phyloP scores from a whole-genome alignment of 2,113 vertebrate genomes.

The Plotosus lineatus region DNA sequence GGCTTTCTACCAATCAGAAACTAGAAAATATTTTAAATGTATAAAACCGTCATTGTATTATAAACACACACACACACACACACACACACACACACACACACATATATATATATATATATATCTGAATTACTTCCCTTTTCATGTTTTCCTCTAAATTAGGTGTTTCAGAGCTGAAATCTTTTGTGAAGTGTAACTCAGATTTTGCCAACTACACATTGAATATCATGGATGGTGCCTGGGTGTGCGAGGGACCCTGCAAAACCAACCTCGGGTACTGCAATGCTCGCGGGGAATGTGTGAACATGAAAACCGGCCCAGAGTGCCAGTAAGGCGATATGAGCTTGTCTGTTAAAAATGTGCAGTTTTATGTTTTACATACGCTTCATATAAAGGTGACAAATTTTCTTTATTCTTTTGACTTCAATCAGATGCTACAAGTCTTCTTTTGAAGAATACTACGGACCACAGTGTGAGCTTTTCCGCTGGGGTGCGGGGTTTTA shows the following conservation, averaged over 20 bases:
- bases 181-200: slow-evolving; percentile 51
- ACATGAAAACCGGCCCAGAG: slow-evolving; percentile 50
- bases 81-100: too few relatives aligned
- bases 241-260: slow-evolving; percentile 64
- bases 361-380: not conserved
- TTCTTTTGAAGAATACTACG: slow-evolving; percentile 60
- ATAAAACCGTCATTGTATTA: too few relatives aligned
- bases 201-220: slow-evolving; percentile 61
- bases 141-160: slow-evolving; percentile 50
- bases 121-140: too few relatives aligned
- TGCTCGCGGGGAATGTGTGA: slow-evolving; percentile 61
- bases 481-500: slow-evolving; percentile 66
- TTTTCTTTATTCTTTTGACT: not conserved
- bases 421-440: slow-evolving; percentile 60
- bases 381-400: not conserved
- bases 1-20: too few relatives aligned
- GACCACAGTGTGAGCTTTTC: slow-evolving; percentile 64
- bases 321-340: slow-evolving; percentile 62
- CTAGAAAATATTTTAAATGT: too few relatives aligned
- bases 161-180: slow-evolving; percentile 58
- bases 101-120: too few relatives aligned
- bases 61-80: too few relatives aligned
- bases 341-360: not conserved
- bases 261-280: slow-evolving; percentile 59
- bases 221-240: slow-evolving; percentile 58